Base-by-base conservation (phyloP, 92 coral and sea anemone genomes). In the Phenganax marumi region DNA sequence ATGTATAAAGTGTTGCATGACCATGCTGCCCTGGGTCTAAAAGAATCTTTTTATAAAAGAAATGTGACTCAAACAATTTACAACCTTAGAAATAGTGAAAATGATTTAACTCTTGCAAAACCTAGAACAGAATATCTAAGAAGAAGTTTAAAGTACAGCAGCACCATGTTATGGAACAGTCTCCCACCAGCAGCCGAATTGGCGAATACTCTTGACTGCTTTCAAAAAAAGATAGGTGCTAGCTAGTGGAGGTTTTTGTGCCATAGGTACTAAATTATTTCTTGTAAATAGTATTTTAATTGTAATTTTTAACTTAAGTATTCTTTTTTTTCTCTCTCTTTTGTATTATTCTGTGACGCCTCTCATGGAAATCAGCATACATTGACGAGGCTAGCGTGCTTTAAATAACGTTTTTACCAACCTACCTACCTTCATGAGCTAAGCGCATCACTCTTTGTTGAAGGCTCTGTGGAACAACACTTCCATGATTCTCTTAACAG, bases 281-380 rank as follows among this genome's bases (percentile, higher is more conserved):
- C 18, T 56, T 56, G 63, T 56, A 56, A 3, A 56, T 56, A 56
- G 63, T 56, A 56, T 56, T 56, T 56, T 56, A 56, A 56, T 56
- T 56, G 12, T 12, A 56, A 17, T 56, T 56, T 56, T 56, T 56
- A 56, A 56, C 63, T 56, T 56, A 56, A 56, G 12, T 56, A 56
- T 56, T 16, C n/a, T n/a, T n/a, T n/a, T n/a, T n/a, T n/a, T n/a
- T n/a, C n/a, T n/a, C n/a, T n/a, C n/a, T 56, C 18, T 21, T 10
- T 56, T 56, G 63, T 16, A 56, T 56, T 56, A 21, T 56, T 56
- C 18, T 56, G 63, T 56, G 63, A 56, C 63, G 12, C 18, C 63
- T 21, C 63, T 56, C 63, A 16, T 56, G 63, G 63, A 56, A 56
- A 56, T 56, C 63, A 56, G 63, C 63, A 56, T 56, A 56, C 18